Conservation (phyloP, 2,113 vertebrate genomes). For the Ranitomeya variabilis region DNA sequence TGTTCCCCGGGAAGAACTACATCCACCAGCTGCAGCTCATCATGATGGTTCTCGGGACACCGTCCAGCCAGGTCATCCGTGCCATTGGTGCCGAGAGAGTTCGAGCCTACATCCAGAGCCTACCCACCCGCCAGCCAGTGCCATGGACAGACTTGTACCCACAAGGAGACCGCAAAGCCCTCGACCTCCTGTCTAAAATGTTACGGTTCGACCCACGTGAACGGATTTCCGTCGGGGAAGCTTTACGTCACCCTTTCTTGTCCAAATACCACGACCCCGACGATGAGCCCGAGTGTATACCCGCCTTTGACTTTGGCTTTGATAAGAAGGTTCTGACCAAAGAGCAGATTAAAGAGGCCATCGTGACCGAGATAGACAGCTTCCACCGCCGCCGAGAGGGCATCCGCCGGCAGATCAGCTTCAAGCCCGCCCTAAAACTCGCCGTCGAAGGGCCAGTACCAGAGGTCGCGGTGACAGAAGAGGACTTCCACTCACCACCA, state of each 20-base stretch:
- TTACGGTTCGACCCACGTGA: slow-evolving; percentile 84
- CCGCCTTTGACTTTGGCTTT: slow-evolving; percentile 92
- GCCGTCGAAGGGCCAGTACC: slow-evolving; percentile 58
- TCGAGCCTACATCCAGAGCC: slow-evolving; percentile 84
- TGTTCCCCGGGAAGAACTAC: slow-evolving; percentile 91
- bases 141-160: slow-evolving; percentile 82
- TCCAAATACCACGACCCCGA: slow-evolving; percentile 90
- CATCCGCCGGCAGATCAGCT: slow-evolving; percentile 81
- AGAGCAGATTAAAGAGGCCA: slow-evolving; percentile 92
- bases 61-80: slow-evolving; percentile 78
- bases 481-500: not conserved
- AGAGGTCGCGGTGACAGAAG: not conserved
- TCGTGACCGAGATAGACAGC: slow-evolving; percentile 87
- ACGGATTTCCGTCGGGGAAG: slow-evolving; percentile 80
- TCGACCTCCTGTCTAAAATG: slow-evolving; percentile 82
- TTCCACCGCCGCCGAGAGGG: slow-evolving; percentile 84
- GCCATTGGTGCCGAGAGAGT: slow-evolving; percentile 89
- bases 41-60: slow-evolving; percentile 87
- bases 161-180: slow-evolving; percentile 76
- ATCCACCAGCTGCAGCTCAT: slow-evolving; percentile 93
- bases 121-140: slow-evolving; percentile 80
- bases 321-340: slow-evolving; percentile 77
- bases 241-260: slow-evolving; percentile 84
- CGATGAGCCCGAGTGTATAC: slow-evolving; percentile 91
- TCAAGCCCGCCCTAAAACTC: slow-evolving; percentile 76